Conservation (phyloP, 2,888 invertebrate species). For the Deilephila porcellus region DNA sequence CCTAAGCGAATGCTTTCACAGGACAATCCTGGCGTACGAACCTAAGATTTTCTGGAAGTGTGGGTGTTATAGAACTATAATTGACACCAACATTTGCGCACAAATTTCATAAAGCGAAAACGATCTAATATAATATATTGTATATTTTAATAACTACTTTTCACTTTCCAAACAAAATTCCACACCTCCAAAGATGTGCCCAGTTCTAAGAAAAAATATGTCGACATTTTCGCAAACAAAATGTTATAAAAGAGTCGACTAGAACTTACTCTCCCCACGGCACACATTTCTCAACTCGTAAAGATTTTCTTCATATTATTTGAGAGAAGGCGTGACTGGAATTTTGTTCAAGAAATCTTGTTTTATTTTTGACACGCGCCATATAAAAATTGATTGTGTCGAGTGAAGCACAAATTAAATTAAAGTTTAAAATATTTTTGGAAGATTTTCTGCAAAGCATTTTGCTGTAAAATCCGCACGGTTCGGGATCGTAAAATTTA, state of each 20-base stretch:
- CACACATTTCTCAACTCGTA: constrained; percentile 1
- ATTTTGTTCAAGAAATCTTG: background rate
- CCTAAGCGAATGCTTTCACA: too few relatives aligned
- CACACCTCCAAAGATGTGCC: background rate
- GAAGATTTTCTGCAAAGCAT: background rate
- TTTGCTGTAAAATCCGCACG: background rate
- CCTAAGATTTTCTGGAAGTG: too few relatives aligned
- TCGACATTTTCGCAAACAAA: background rate
- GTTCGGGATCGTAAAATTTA: constrained; percentile 1
- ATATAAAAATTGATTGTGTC: constrained; percentile 3
- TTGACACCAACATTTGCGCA: too few relatives aligned
- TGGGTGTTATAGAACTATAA: too few relatives aligned
- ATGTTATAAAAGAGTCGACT: background rate
- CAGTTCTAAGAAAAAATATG: background rate
- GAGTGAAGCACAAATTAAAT: background rate
- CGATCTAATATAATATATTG: too few relatives aligned
- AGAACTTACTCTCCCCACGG: background rate
- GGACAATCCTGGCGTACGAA: too few relatives aligned
- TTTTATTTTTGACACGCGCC: constrained; percentile 19
- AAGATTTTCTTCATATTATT: constrained; percentile 9
- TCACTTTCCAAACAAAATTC: background rate
- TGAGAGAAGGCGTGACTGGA: constrained; percentile 4
- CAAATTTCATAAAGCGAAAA: too few relatives aligned
- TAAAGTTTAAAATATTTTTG: background rate
- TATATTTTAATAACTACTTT: too few relatives aligned